These are phyloP conservation scores for Pogonomyrmex californicus DNA, from an alignment of 1,140 invertebrate genomes.

Conservation along the genomic window DNA sequence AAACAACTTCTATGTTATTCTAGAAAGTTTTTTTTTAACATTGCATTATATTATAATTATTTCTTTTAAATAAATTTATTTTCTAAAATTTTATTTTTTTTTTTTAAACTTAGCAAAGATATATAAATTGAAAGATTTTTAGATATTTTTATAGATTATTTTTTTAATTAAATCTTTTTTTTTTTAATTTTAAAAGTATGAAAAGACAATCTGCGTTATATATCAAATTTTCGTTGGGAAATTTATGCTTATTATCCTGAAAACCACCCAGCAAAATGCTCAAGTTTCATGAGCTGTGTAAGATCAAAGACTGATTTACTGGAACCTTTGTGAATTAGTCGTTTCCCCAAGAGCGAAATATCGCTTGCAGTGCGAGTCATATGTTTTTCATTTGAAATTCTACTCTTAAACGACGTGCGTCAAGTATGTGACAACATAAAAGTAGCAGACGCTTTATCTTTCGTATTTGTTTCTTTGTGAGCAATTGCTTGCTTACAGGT, in stretches of 20 bases:
- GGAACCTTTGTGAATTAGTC: not conserved
- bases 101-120: not conserved
- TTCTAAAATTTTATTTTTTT: not conserved
- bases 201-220: not conserved
- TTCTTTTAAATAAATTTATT: not conserved
- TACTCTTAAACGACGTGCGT: not conserved
- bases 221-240: not conserved
- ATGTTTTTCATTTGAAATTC: constrained; percentile 26
- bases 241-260: not conserved
- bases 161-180: not conserved
- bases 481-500: constrained; percentile 1
- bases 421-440: not conserved
- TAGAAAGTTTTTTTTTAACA: not conserved
- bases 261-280: not conserved
- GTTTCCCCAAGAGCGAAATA: not conserved
- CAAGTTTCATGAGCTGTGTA: not conserved
- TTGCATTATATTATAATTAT: not conserved
- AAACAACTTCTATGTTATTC: not conserved
- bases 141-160: not conserved
- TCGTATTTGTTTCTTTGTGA: not conserved
- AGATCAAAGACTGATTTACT: not conserved
- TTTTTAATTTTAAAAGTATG: not conserved
- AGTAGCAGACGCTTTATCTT: not conserved
- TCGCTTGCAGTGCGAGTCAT: not conserved
- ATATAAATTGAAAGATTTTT: not conserved